These are phyloP conservation scores for Drosophila diplacantha DNA, from an alignment of 2,888 invertebrate genomes.

Conservation along the genomic window DNA sequence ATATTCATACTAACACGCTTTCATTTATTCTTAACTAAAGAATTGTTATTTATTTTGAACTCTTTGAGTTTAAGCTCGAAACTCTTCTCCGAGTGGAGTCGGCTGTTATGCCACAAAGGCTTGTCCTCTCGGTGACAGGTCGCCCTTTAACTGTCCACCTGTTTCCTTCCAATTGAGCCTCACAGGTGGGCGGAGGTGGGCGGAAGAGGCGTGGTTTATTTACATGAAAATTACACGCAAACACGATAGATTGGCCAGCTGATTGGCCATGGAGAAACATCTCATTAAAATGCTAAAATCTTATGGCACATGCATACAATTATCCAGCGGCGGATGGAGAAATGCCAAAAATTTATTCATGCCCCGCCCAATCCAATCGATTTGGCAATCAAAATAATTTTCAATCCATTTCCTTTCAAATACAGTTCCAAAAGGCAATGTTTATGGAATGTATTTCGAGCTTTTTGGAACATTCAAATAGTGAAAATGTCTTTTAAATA, in stretches of 20 bases:
- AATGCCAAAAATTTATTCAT: constrained; percentile 53
- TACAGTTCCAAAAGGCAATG: constrained; percentile 31
- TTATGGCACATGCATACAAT: constrained; percentile 62
- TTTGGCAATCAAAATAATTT: constrained; percentile 36
- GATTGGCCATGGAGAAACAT: constrained; percentile 36
- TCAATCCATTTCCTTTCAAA: constrained; percentile 33
- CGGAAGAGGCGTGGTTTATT: constrained; percentile 38
- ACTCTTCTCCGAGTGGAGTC: background rate
- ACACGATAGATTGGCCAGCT: constrained; percentile 28
- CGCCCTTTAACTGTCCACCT: constrained; percentile 12
- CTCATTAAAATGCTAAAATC: constrained; percentile 66
- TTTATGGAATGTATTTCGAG: background rate
- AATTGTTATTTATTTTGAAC: background rate
- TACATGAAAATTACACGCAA: constrained; percentile 60
- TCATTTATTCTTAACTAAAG: accelerated
- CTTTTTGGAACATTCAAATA: no score
- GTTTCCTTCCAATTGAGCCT: constrained; percentile 17
- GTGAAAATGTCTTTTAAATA: background rate
- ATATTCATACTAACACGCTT: background rate
- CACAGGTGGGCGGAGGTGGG: background rate
- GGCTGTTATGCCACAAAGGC: constrained; percentile 44
- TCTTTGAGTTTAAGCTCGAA: background rate
- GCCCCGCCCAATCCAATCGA: constrained; percentile 23
- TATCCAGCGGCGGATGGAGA: constrained; percentile 18
- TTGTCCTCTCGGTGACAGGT: constrained; percentile 8